Conservation (phyloP, 2,797 vertebrate genomes). For the Fringilla coelebs region DNA sequence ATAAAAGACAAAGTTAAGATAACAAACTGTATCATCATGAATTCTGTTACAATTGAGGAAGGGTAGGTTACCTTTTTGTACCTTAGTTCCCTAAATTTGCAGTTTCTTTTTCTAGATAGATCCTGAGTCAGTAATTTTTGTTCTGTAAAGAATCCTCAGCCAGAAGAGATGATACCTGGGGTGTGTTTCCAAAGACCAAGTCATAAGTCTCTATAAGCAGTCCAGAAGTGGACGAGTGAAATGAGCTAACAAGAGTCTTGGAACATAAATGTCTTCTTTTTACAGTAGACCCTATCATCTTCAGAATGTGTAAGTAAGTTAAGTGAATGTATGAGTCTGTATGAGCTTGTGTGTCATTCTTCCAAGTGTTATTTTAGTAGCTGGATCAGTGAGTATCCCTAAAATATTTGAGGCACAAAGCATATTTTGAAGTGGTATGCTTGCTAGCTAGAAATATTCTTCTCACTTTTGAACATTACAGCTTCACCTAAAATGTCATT, state of each 20-base stretch:
- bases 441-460: neutral
- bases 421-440: neutral
- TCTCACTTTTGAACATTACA: neutral
- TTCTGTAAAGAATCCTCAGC: neutral
- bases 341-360: neutral
- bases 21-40: conserved; percentile 95
- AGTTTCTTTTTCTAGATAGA: neutral
- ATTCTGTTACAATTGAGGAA: conserved; percentile 92
- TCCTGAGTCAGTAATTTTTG: neutral
- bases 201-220: neutral
- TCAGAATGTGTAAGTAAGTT: neutral
- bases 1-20: conserved; percentile 92
- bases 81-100: neutral
- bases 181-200: neutral
- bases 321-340: neutral
- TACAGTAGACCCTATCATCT: neutral
- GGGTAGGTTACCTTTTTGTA: conserved; percentile 80
- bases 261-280: neutral
- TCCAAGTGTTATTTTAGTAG: neutral
- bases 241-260: neutral
- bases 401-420: neutral
- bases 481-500: neutral
- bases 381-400: neutral
- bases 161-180: neutral
- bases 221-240: neutral